Percentiles rank a stretch among this genome's conserved stretches.
Evolutionary conservation across 2,888 invertebrate species (phyloP).

Genomic region (Drosophila robusta): DNA sequence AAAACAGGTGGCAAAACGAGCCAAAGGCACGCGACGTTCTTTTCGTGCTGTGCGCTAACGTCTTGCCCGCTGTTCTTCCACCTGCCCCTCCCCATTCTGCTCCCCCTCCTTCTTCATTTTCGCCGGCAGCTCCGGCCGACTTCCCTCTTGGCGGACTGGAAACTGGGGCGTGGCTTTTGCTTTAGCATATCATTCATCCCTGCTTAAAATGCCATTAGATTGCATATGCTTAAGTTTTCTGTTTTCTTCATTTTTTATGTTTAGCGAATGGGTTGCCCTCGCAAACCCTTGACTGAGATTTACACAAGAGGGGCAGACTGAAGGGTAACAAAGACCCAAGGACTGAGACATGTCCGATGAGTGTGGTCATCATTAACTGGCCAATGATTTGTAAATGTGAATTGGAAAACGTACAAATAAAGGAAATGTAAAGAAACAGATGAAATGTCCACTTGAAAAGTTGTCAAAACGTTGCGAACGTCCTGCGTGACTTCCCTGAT

Average conservation of each 20-base stretch:
- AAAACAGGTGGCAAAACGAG: constrained; percentile 69
- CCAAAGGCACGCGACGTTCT: constrained; percentile 61
- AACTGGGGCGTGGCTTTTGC: constrained; percentile 24
- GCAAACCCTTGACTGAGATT: constrained; percentile 31
- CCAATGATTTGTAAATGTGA: constrained; percentile 3
- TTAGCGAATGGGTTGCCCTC: constrained; percentile 7
- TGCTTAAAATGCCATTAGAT: constrained; percentile 71
- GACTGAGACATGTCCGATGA: constrained; percentile 2
- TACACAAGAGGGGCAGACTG: neutral
- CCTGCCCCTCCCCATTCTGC: no score
- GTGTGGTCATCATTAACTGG: constrained; percentile 3
- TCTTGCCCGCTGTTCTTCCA: neutral
- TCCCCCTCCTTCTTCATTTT: no score
- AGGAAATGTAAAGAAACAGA: neutral
- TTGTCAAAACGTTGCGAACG: neutral
- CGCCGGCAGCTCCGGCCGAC: neutral
- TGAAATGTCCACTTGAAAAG: neutral
- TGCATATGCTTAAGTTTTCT: constrained; percentile 58
- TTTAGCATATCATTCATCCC: constrained; percentile 60
- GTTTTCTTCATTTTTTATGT: constrained; percentile 26
- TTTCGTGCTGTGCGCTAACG: constrained; percentile 20
- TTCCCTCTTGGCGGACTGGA: neutral
- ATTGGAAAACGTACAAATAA: neutral
- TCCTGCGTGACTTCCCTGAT: neutral
- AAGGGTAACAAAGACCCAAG: neutral